phyloP scores from a whole-genome alignment of 2,888 invertebrate genomes.

The Galerucella nymphaeae region DNA sequence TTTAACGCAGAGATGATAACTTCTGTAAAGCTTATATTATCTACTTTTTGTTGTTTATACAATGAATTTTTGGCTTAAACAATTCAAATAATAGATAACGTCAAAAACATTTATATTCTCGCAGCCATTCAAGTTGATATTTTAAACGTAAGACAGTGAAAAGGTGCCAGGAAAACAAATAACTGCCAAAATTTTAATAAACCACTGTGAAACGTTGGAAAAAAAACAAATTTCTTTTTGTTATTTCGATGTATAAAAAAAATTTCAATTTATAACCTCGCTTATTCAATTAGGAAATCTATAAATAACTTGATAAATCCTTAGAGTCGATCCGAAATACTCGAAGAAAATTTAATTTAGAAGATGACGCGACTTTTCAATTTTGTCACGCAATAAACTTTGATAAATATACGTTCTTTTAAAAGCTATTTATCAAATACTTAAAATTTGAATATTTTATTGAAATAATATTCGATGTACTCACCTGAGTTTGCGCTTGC shows the following conservation, averaged over 20 bases:
- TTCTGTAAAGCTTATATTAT: no score
- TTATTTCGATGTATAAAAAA: not conserved
- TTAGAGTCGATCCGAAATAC: not conserved
- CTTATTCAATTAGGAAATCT: not conserved
- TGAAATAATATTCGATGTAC: not conserved
- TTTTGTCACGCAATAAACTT: not conserved
- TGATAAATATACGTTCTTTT: not conserved
- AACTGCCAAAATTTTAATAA: slow-evolving; percentile 4
- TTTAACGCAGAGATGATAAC: no score
- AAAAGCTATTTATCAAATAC: slow-evolving; percentile 2
- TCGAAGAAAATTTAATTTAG: slow-evolving; percentile 4
- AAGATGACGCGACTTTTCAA: slow-evolving; percentile 1
- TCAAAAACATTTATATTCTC: no score
- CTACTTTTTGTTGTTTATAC: no score
- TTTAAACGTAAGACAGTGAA: not conserved
- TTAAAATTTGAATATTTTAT: no score
- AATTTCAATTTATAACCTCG: not conserved
- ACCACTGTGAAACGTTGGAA: not conserved
- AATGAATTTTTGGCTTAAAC: no score
- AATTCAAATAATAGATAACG: no score
- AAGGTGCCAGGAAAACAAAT: not conserved
- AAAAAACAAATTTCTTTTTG: not conserved
- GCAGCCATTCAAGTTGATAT: not conserved
- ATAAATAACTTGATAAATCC: not conserved
- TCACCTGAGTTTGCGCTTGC: slow-evolving; percentile 37